Evolutionary conservation across 2,888 invertebrate species (phyloP).

Genomic region (Leucoma salicis): DNA sequence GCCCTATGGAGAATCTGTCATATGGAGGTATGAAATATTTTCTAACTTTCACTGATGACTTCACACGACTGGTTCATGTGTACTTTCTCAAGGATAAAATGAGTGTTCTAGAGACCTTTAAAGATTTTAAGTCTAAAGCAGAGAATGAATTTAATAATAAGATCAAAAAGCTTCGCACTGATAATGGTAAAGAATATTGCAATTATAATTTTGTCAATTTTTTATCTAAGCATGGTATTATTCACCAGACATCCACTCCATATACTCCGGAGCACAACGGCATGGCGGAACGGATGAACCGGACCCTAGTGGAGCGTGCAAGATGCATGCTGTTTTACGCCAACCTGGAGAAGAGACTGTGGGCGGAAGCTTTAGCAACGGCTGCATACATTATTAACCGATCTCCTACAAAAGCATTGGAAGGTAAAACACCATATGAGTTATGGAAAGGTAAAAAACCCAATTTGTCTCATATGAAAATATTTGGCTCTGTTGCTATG

Average conservation of each 20-base stretch:
- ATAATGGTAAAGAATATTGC: neutral
- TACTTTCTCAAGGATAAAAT: conserved; percentile 2
- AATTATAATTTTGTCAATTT: neutral
- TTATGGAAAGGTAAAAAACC: neutral
- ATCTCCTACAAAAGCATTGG: neutral
- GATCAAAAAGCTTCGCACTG: conserved; percentile 3
- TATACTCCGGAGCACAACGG: conserved; percentile 20
- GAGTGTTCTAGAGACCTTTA: conserved; percentile 9
- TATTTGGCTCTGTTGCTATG: neutral
- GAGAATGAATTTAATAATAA: neutral
- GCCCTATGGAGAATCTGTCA: neutral
- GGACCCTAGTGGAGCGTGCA: conserved; percentile 13
- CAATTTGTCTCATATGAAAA: neutral
- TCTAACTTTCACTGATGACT: conserved; percentile 15
- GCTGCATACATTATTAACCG: conserved; percentile 8
- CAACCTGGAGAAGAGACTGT: conserved; percentile 5
- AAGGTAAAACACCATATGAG: neutral
- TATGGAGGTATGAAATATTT: conserved; percentile 13
- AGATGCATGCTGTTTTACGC: conserved; percentile 13
- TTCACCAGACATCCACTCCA: conserved; percentile 14
- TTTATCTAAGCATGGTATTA: conserved; percentile 1
- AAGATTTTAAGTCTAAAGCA: conserved; percentile 9
- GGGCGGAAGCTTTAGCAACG: conserved; percentile 6
- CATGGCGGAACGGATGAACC: conserved; percentile 14
- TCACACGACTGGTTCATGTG: conserved; percentile 1